Base-by-base conservation (phyloP, 1,140 invertebrate genomes). In the Drosophila tsacasi region DNA sequence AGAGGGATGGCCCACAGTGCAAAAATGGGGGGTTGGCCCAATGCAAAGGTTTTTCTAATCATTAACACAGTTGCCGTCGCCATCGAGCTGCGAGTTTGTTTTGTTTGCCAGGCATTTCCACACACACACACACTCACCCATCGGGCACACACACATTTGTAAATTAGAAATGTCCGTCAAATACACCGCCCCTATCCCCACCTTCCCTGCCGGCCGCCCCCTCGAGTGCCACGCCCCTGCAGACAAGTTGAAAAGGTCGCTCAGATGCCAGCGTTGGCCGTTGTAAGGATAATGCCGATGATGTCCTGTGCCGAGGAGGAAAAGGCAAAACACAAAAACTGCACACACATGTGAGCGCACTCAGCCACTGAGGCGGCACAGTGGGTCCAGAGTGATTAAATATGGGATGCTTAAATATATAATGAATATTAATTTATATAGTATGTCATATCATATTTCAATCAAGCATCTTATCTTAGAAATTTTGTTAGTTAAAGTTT, bases 131-230 rank as follows among this genome's bases (percentile, higher is more conserved):
- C 21, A 50, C 44, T 57, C 57, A 58, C 65, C 19, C 44, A 44
- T 37, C 59, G 30, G 1, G 12, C 50, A 57, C 46, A 47, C 50
- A 68, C 47, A 83, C 76, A 79, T 72, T 89, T 91, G 91, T 74
- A 92, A 92, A 92, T 92, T 92, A 89, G 91, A 92, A 92, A 91
- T 92, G 87, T 90, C 91, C 87, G 85, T 91, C 78, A 83, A 85
- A 55, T 55, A 39, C 54, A 39, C 35, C 54, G 21, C 21, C 47
- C 52, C 19, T 17, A 35, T 19, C 19, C 50, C 30, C 50, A 23
- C 44, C 50, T 21, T 25, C 27, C 27, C 50, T 19, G 17, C 15
- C 49, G 13, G 17, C 44, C 42, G 23, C 40, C 32, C 25, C 12
- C 12, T 21, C 27, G 25, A 25, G 12, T 57, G 49, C 40, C 55